These are phyloP conservation scores for Arnoldichthys spilopterus DNA, from an alignment of 2,797 vertebrate genomes.

Conservation along the genomic window DNA sequence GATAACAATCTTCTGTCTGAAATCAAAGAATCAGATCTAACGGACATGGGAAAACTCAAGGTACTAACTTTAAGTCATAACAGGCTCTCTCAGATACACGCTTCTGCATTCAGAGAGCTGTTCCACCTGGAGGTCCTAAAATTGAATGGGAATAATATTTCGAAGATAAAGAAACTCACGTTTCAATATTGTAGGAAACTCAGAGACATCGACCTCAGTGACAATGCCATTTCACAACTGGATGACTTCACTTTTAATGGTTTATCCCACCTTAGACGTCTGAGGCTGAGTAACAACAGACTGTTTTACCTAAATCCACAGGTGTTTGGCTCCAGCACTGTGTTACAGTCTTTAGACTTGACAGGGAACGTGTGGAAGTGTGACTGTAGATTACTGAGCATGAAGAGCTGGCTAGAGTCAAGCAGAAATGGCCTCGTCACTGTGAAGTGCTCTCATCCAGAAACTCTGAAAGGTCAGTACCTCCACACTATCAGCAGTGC, in stretches of 20 bases:
- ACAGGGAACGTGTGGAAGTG: slow-evolving; percentile 51
- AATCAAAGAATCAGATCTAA: slow-evolving; percentile 14
- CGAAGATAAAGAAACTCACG: slow-evolving; percentile 1
- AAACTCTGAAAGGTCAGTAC: slow-evolving; percentile 58
- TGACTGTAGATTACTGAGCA: slow-evolving; percentile 41
- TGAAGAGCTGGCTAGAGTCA: slow-evolving; percentile 47
- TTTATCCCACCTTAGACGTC: slow-evolving; percentile 23
- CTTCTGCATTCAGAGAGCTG: slow-evolving; percentile 16
- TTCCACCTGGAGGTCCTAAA: slow-evolving; percentile 10
- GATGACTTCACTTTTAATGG: slow-evolving; percentile 18
- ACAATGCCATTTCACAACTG: slow-evolving; percentile 31
- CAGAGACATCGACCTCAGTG: slow-evolving; percentile 28
- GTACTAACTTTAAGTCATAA: slow-evolving; percentile 31
- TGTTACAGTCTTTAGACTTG: slow-evolving; percentile 43
- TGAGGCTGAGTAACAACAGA: slow-evolving; percentile 45
- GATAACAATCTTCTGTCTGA: slow-evolving; percentile 1
- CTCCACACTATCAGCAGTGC: slow-evolving; percentile 51
- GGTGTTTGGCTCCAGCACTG: slow-evolving; percentile 15
- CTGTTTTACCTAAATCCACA: slow-evolving; percentile 33
- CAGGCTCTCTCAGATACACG: not conserved
- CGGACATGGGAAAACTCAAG: not conserved
- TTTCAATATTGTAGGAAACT: slow-evolving; percentile 19
- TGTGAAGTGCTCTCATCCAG: slow-evolving; percentile 52
- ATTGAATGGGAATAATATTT: slow-evolving; percentile 27
- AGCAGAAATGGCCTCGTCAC: slow-evolving; percentile 27